Conservation (phyloP, 2,888 invertebrate genomes). For the Iselma pallidipennis region DNA sequence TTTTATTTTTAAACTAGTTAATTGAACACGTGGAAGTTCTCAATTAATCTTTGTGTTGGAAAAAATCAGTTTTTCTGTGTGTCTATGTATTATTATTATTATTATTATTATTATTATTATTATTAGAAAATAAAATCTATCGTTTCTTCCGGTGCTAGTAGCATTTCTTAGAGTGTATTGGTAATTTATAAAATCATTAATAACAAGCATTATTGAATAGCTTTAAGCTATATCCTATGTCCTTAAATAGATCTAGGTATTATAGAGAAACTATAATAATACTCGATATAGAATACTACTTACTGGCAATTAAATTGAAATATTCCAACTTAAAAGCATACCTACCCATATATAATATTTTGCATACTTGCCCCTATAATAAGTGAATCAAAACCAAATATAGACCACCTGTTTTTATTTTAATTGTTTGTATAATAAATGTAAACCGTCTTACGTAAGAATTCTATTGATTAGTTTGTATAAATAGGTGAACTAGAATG, state of each 20-base stretch:
- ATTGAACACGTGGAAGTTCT: too few species aligned
- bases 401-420: too few species aligned
- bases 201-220: background rate
- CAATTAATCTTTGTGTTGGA: too few species aligned
- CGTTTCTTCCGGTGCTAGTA: background rate
- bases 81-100: too few species aligned
- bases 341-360: background rate
- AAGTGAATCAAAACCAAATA: too few species aligned
- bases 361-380: too few species aligned
- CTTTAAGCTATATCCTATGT: background rate
- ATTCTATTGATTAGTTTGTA: background rate
- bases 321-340: background rate
- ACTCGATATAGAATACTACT: background rate
- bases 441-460: background rate
- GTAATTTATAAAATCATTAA: background rate
- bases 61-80: too few species aligned
- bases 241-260: background rate
- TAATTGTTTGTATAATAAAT: too few species aligned
- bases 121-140: too few species aligned
- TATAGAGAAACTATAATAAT: background rate
- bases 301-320: background rate
- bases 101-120: background rate
- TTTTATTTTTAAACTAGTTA: too few species aligned
- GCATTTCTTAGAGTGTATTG: background rate
- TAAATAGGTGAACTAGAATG: background rate